These are phyloP conservation scores for Spinus olivaceus DNA, from an alignment of 2,797 vertebrate genomes.

Conservation along the genomic window DNA sequence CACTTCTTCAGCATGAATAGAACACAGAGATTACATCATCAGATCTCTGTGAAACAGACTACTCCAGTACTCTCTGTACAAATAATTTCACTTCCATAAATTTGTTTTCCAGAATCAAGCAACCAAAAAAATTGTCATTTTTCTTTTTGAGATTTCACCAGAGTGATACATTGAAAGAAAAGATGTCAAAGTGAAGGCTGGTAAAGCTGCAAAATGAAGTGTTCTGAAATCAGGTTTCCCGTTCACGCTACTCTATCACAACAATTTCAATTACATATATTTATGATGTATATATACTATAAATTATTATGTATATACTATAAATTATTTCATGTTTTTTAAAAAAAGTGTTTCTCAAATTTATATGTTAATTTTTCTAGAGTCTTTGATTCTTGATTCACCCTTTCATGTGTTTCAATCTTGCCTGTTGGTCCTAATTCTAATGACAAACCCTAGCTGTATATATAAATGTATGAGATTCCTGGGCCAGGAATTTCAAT, in stretches of 20 bases:
- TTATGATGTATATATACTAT: background rate
- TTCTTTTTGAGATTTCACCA: background rate
- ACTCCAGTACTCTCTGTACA: background rate
- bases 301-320: background rate
- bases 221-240: background rate
- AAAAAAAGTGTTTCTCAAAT: background rate
- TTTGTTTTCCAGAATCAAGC: constrained; percentile 4
- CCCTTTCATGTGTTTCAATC: background rate
- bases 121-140: background rate
- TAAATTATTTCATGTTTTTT: background rate
- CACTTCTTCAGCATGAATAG: background rate
- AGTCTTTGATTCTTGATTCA: background rate
- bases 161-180: background rate
- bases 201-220: background rate
- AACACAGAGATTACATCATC: background rate
- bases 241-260: background rate
- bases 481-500: background rate
- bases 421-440: background rate
- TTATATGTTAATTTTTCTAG: background rate
- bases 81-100: background rate
- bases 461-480: background rate
- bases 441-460: background rate
- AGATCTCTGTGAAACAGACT: background rate
- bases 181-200: background rate
- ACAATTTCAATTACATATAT: background rate